phyloP scores from a whole-genome alignment of 2,113 vertebrate species.

The Grus americana region DNA sequence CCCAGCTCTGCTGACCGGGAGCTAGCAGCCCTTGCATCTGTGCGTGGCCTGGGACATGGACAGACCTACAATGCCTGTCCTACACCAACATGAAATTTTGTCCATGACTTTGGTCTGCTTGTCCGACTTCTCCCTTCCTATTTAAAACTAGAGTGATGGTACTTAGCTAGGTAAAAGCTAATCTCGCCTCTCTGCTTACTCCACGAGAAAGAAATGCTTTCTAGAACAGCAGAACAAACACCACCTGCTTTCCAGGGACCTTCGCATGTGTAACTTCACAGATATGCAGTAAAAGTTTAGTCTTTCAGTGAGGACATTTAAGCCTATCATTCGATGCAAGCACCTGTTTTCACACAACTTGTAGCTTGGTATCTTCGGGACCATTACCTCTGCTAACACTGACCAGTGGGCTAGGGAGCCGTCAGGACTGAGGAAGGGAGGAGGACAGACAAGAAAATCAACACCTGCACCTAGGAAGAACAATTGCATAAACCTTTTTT shows the following conservation, averaged over 20 bases:
- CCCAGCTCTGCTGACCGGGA: rapidly evolving
- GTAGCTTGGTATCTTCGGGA: rapidly evolving
- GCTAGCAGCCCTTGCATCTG: neutral
- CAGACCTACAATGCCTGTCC: no score
- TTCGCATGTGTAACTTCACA: neutral
- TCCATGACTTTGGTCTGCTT: neutral
- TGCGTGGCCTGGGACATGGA: rapidly evolving
- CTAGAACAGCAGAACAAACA: neutral
- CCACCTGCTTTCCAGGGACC: neutral
- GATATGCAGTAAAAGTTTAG: neutral
- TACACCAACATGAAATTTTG: rapidly evolving
- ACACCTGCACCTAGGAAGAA: neutral
- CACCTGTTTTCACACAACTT: neutral
- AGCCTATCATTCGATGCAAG: rapidly evolving
- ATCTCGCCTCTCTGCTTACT: neutral
- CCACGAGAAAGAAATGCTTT: rapidly evolving
- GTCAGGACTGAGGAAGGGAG: neutral
- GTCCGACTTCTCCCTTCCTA: neutral
- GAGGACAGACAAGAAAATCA: neutral
- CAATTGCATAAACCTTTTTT: neutral
- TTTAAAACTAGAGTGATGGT: neutral
- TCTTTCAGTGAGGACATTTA: neutral
- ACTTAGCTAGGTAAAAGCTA: neutral
- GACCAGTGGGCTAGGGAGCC: neutral
- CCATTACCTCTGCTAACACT: neutral